Evolutionary conservation across 2,113 vertebrate genomes (phyloP), one percentile per base, ranked within the genome.

Genomic region (Dicerorhinus sumatrensis): DNA sequence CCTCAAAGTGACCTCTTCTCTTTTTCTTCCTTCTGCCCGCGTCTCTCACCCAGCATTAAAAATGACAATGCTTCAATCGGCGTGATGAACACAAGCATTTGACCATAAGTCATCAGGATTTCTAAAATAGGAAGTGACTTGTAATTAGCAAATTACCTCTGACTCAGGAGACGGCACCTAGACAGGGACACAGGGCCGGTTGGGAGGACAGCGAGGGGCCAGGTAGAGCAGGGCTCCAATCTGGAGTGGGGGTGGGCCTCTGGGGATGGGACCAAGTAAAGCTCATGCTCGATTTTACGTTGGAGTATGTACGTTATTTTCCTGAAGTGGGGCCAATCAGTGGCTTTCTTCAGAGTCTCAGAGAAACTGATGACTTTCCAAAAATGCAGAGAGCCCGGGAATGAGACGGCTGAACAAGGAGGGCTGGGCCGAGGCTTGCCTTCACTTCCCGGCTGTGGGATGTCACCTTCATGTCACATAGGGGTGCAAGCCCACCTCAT

Each of bases 21-120:
- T 65, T 93, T 36, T 62, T 36, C 29, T 80, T 10, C 8, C 16
- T 92, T 89, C 51, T 86, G n/a, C 63, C 46, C 73, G 13, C 23
- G 18, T 33, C 56, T 83, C 33, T 89, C 60, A 90, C 63, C 42
- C 6, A 29, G 14, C 46, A 46, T 83, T 69, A 77, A 70, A 90
- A 80, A 56, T 25, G 70, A 48, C 62, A 95, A 1, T 93, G 91
- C 51, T 86, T 92, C 51, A 85, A 60, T 89, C 82, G 89, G 67
- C 46, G 12, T 81, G 89, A 96, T 87, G 82, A 96, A 60, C 94
- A 87, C 21, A 67, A 96, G 76, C 96, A 97, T 95, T 96, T 96
- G 96, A 97, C 92, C 76, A 77, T 96, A 96, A 97, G 92, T 97
- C 97, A 97, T 80, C 83, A 85, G 31, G 75, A 85, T 69, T 94